Base-by-base conservation (phyloP, 2,797 vertebrate genomes). In the Coccyzus lansbergi region DNA sequence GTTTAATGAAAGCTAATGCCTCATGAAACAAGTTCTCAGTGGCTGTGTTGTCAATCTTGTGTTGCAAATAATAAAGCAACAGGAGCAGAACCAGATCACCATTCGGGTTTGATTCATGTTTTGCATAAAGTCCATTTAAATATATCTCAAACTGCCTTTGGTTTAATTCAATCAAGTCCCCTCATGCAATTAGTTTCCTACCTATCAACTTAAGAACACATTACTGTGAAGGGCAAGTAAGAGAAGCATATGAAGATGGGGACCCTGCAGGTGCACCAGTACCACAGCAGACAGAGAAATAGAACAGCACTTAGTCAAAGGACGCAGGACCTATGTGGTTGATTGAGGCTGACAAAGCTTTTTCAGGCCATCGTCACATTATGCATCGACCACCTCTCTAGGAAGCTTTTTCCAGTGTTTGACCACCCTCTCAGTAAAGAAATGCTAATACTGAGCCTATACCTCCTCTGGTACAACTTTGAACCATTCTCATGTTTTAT, bases 401-500 rank as follows among this genome's bases (percentile, higher is more conserved):
- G n/a, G 36, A 44, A 69, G 14, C n/a, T 9, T 21, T 42, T 56
- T 87, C 25, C 31, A 10, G 5, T 55, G 10, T 56, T 74, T 60
- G 44, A 10, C 18, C 26, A 28, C 4, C 8, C 5, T 11, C 3
- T 9, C 5, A 0, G 6, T n/a, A 63, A 71, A 71, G 3, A 63
- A 79, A 28, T 44, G 44, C 14, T 55, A 6, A 42, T 15, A 8
- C 52, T 24, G 12, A 49, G 15, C 12, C 18, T 75, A 12, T 68
- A 18, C 25, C 20, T 52, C 29, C 10, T 4, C 7, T 55, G 24
- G 0, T 3, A 3, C 2, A 36, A 11, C 7, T 83, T 19, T 56
- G 49, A 63, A 15, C 31, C 16, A 12, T 58, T 64, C 21, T 15
- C 15, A n/a, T 0, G 1, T n/a, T 29, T 8, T 55, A 1, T 5